These are phyloP conservation scores for Nephrocerus scutellatus DNA, from an alignment of 2,888 invertebrate genomes.

Conservation along the genomic window DNA sequence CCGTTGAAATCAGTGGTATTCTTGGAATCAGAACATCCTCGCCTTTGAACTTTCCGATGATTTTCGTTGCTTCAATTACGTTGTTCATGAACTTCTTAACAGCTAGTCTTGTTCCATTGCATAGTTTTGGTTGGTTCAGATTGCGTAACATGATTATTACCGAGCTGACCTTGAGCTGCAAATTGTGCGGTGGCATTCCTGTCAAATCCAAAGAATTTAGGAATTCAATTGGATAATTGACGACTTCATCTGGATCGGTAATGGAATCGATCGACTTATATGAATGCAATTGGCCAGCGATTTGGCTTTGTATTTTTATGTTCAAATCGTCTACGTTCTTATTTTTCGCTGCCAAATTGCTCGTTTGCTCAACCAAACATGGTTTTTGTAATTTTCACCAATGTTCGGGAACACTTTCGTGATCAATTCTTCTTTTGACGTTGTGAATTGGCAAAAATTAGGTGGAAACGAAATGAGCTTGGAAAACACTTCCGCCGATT, in stretches of 20 bases:
- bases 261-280: slow-evolving; percentile 21
- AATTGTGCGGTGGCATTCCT: no score
- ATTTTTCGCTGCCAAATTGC: slow-evolving; percentile 8
- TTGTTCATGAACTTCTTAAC: slow-evolving; percentile 15
- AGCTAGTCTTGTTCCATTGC: slow-evolving; percentile 25
- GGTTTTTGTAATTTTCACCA: slow-evolving; percentile 6
- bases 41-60: slow-evolving; percentile 18
- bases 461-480: slow-evolving; percentile 23
- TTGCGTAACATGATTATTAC: slow-evolving; percentile 30
- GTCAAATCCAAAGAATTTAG: slow-evolving; percentile 17
- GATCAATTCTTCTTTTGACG: slow-evolving; percentile 13
- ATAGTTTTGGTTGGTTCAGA: slow-evolving; percentile 25
- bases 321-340: slow-evolving; percentile 8
- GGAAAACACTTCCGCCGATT: slow-evolving; percentile 12
- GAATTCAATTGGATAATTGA: slow-evolving; percentile 20
- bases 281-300: slow-evolving; percentile 10
- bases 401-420: slow-evolving; percentile 10
- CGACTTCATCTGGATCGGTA: slow-evolving; percentile 24
- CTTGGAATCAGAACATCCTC: slow-evolving; percentile 30
- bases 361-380: slow-evolving; percentile 8
- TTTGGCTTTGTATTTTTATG: slow-evolving; percentile 6
- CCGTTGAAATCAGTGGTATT: slow-evolving; percentile 35
- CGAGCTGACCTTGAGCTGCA: slow-evolving; percentile 28
- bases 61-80: slow-evolving; percentile 25
- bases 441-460: slow-evolving; percentile 15